Evolutionary conservation across 2,888 invertebrate genomes (phyloP), one percentile per base, ranked within the genome.

Genomic region (Xylocampa areola): DNA sequence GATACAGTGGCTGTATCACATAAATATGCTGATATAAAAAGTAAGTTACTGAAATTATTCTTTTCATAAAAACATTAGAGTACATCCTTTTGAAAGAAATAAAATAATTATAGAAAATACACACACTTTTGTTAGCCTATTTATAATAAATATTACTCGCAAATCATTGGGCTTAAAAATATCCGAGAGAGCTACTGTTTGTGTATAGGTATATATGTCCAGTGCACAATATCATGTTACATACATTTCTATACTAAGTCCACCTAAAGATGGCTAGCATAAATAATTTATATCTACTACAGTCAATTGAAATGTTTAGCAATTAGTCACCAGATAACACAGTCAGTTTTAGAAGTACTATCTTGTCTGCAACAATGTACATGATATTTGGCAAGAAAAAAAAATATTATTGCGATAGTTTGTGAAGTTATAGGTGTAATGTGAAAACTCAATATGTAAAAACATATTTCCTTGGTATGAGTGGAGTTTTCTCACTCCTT

Each of bases 1-100:
- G 98, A 98, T 84, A 98, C 97, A 1, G 98, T 99, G 40, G 96
- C 97, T 10, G 97, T 99, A 57, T 98, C 98, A 51, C 98, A 98
- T 91, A 96, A 97, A 85, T 99, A 98, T 92, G 97, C 98, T 61
- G 99, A 99, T 89, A 98, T 99, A 70, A 99, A 99, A 95, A 96
- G 98, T 98, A 95, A 95, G 95, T 89, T 11, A 29, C 32, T 25
- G 2, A 29, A 25, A 17, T 21, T 0, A 5, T 23, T 35, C 1
- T 7, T 4, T 32, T 0, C 0, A 1, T 27, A 17, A 11, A n/a
- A n/a, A 4, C 10, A 5, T 47, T 11, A 1, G 5, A 30, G 5
- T 2, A 25, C 30, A 27, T 4, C 13, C 21, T 4, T 4, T n/a
- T 1, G 30, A 8, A 2, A 39, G 30, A 27, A 14, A 6, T 10